phyloP scores from a whole-genome alignment of 2,888 invertebrate genomes.

The Hecatera dysodea region DNA sequence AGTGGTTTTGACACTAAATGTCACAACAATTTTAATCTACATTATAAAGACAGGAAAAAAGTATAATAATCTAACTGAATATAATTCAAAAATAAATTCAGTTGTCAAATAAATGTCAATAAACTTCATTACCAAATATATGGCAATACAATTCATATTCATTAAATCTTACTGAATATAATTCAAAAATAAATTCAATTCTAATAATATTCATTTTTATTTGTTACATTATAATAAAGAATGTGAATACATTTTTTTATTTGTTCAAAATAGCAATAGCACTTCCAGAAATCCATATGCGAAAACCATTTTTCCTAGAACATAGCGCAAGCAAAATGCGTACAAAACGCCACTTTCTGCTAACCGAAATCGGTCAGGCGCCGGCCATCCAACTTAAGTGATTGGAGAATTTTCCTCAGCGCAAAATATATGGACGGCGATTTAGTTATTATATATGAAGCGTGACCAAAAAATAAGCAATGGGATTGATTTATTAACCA shows the following conservation, averaged over 20 bases:
- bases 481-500: conserved; percentile 41
- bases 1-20: no score
- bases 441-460: conserved; percentile 47
- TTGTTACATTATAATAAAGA: no score
- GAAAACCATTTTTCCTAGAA: conserved; percentile 32
- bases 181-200: no score
- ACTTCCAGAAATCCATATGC: conserved; percentile 43
- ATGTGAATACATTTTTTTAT: not conserved
- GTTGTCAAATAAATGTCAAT: no score
- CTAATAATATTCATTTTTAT: not conserved
- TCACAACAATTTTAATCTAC: no score
- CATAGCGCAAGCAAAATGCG: conserved; percentile 55
- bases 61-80: no score
- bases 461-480: conserved; percentile 26
- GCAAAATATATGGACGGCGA: conserved; percentile 41
- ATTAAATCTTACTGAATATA: no score
- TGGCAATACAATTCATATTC: no score
- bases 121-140: no score
- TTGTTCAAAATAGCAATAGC: not conserved
- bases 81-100: no score
- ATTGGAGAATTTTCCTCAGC: conserved; percentile 58
- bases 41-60: no score
- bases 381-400: conserved; percentile 56
- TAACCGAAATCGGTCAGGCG: conserved; percentile 62
- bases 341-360: conserved; percentile 55